A percentile compares a stretch with the other conserved stretches of the same genome.
Evolutionary conservation across 1,140 invertebrate species (phyloP).

Genomic region (Odontomachus brunneus): DNA sequence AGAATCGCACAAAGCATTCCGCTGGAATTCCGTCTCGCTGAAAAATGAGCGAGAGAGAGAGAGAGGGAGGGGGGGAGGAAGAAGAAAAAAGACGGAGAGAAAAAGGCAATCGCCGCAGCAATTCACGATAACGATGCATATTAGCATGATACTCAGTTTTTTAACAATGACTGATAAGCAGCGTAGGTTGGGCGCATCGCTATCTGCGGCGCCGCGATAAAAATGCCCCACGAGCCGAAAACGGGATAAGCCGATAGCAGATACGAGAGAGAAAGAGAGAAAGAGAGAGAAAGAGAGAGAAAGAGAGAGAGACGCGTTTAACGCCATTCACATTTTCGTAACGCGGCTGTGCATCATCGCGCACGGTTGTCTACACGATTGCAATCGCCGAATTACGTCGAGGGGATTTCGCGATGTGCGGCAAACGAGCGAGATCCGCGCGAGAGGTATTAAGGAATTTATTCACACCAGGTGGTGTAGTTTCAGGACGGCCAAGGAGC

Average conservation of each 20-base stretch:
- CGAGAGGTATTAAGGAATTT: neutral
- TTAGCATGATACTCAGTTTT: slow-evolving; percentile 7
- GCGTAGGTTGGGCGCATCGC: slow-evolving; percentile 8
- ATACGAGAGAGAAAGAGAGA: too few relatives aligned
- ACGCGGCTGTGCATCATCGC: slow-evolving; percentile 37
- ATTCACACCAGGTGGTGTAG: too few relatives aligned
- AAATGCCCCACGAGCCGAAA: neutral
- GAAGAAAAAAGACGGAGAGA: neutral
- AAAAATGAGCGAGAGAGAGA: too few relatives aligned
- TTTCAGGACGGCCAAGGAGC: too few relatives aligned
- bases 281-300: too few relatives aligned
- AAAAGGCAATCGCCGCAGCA: neutral
- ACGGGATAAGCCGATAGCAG: slow-evolving; percentile 22
- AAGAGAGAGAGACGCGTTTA: too few relatives aligned
- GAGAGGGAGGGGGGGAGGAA: neutral
- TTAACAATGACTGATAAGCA: slow-evolving; percentile 42
- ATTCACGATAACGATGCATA: neutral
- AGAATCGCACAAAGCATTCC: neutral
- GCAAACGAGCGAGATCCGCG: neutral
- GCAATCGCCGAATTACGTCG: too few relatives aligned
- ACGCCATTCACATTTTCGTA: neutral
- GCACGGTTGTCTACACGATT: too few relatives aligned
- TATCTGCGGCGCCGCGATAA: slow-evolving; percentile 38
- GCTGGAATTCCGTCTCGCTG: neutral
- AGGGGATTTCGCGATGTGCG: too few relatives aligned